Base-by-base conservation (phyloP, 2,888 invertebrate genomes). In the Euplagia quadripunctaria region DNA sequence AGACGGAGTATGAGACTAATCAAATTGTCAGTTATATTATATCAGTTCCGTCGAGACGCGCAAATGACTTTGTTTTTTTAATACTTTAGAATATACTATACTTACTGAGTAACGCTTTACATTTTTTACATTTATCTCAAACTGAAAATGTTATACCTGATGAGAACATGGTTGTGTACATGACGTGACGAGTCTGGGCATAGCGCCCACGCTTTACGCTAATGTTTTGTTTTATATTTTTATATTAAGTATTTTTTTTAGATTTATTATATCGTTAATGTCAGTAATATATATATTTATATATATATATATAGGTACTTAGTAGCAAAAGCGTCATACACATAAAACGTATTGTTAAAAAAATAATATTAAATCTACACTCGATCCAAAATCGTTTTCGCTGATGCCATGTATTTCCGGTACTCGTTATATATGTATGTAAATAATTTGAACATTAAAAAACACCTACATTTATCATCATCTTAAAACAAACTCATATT, bases 161-260 rank as follows among this genome's bases (percentile, higher is more conserved):
- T 51, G 16, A 31, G 41, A 49, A 41, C 64, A 65, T 17, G 20
- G 14, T 46, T 12, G n/a, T 66, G 51, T 49, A 31, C 31, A 14
- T 66, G 49, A 66, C 51, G 17, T 51, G 14, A 66, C 51, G 17
- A 31, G 66, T 51, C 66, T 66, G 66, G 49, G 17, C 6, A 31
- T 49, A 16, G 4, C 14, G 31, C 17, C 17, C 8, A 49, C 11
- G 9, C 31, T 41, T 51, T 66, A 66, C 66, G 51, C 49, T 31
- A 65, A 49, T 66, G 49, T 66, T 51, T 16, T 49, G 43, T 17
- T 31, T 49, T 66, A 31, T 51, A 31, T 51, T 65, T 66, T 66
- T 66, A 41, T 66, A 16, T 51, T 51, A 41, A 66, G 31, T 41
- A 66, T 63, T 66, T 66, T 66, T 66, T 65, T 66, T 65, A 20